These are phyloP conservation scores for Pseudopleuronectes americanus DNA, from an alignment of 2,797 vertebrate genomes.

Conservation along the genomic window DNA sequence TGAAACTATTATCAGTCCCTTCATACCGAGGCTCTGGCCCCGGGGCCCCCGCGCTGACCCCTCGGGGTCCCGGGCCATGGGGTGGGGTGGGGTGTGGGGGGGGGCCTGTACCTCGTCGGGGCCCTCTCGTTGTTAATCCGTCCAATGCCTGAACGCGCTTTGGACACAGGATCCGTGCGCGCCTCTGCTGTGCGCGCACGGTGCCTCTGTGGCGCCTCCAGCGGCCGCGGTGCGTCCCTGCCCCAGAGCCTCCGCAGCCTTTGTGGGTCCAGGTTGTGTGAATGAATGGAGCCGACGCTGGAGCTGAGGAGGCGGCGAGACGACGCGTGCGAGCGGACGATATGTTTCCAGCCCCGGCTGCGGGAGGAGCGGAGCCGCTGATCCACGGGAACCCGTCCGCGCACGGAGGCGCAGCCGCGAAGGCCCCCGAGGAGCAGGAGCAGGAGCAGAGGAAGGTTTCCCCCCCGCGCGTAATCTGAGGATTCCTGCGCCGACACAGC, in stretches of 20 bases:
- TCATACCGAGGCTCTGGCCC: not conserved
- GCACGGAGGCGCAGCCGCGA: slow-evolving; percentile 3
- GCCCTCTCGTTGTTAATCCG: not conserved
- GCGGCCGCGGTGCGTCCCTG: slow-evolving; percentile 34
- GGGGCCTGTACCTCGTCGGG: not conserved
- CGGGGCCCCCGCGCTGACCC: not conserved
- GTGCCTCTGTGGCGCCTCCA: slow-evolving; percentile 58
- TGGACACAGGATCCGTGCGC: not conserved
- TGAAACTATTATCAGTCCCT: not conserved
- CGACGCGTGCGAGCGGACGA: slow-evolving; percentile 10
- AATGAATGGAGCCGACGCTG: slow-evolving; percentile 78
- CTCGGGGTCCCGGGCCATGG: not conserved
- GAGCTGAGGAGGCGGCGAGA: slow-evolving; percentile 21
- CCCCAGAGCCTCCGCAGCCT: not conserved
- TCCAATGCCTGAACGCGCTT: not conserved
- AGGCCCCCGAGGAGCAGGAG: not conserved
- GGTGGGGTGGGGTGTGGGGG: not conserved
- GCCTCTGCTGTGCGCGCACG: not conserved
- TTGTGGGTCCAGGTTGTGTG: slow-evolving; percentile 55
- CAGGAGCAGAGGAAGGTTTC: not conserved
- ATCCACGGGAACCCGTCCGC: not conserved
- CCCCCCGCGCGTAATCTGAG: no score
- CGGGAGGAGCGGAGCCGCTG: slow-evolving; percentile 17
- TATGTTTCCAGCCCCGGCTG: slow-evolving; percentile 19
- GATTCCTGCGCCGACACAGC: slow-evolving; percentile 17